Evolutionary conservation across 2,113 vertebrate species (phyloP), one percentile per base, ranked within the genome.

Genomic region (Dipodomys merriami): DNA sequence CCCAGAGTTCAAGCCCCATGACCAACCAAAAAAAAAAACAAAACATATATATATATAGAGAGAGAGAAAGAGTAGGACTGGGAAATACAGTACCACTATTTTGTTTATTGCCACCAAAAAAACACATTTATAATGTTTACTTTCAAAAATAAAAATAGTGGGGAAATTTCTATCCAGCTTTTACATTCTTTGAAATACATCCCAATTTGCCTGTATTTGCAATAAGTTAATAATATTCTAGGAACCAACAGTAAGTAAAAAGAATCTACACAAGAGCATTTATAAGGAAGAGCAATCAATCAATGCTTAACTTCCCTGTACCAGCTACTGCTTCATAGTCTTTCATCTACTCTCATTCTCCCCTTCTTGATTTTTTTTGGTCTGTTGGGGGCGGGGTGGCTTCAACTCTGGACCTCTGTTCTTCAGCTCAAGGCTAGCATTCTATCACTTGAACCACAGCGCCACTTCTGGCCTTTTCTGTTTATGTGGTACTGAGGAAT

Each of bases 121-220:
- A 57, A 57, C 74, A 84, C 49, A 74, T 69, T 81, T 27, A 35
- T 44, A 29, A 46, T 49, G 23, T 80, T 84, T 49, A 71, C 49
- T 86, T 80, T 74, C n/a, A 88, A 90, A 84, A 76, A 23, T 53
- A 87, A 93, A 91, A 87, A 69, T 27, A 13, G 2, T 35, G 18
- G 16, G 23, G 53, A 82, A 83, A 83, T 86, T 78, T 60, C 6
- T 30, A 18, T 71, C 30, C 29, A 25, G 22, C 76, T 68, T 78
- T 91, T 12, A 77, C 10, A 71, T 77, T 87, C n/a, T 84, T 84
- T 22, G 7, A 93, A 22, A 49, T 18, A 30, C 18, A 80, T 88
- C 77, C 76, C 62, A 60, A 74, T 44, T 19, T 57, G 22, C 68
- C 33, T 64, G n/a, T 15, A 78, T 46, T 62, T 46, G 30, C 29